Percentiles rank a stretch among this genome's conserved stretches.
Conservation (phyloP, 1,140 invertebrate species). For the Macrobrachium rosenbergii region DNA sequence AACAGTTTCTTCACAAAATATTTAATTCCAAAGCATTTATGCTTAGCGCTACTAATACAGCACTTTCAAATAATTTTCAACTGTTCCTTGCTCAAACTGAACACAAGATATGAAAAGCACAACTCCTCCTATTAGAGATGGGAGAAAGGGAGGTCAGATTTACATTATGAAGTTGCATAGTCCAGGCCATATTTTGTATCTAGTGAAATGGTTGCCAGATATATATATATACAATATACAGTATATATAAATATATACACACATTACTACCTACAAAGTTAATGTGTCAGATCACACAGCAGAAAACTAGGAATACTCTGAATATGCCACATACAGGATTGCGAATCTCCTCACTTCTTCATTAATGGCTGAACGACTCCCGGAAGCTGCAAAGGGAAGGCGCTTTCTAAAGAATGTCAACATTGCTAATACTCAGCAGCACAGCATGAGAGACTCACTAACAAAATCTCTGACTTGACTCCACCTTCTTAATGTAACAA, state of each 20-base stretch:
- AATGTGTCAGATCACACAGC: conserved; percentile 46
- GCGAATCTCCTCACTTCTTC: too few relatives aligned
- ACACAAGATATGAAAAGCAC: conserved; percentile 32
- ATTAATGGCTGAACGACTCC: too few relatives aligned
- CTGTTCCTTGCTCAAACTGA: conserved; percentile 12
- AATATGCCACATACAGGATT: conserved; percentile 20
- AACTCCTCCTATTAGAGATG: conserved; percentile 5
- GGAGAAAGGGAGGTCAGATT: conserved; percentile 5
- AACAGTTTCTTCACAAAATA: too few relatives aligned
- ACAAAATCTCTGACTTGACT: too few relatives aligned
- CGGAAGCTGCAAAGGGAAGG: too few relatives aligned
- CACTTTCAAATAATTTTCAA: too few relatives aligned
- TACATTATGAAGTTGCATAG: conserved; percentile 43
- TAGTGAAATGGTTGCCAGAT: conserved; percentile 31
- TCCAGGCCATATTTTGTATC: conserved; percentile 46
- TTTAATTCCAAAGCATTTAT: too few relatives aligned
- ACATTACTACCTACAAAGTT: conserved; percentile 50
- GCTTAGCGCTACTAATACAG: too few relatives aligned
- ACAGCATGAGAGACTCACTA: too few relatives aligned
- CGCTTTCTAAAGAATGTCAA: too few relatives aligned
- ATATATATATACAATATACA: conserved; percentile 33
- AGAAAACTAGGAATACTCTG: conserved; percentile 34
- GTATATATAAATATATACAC: conserved; percentile 41
- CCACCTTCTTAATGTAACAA: too few relatives aligned
- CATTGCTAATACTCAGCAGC: too few relatives aligned